phyloP scores from a whole-genome alignment of 2,888 invertebrate species.

The Pachydiplax longipennis region DNA sequence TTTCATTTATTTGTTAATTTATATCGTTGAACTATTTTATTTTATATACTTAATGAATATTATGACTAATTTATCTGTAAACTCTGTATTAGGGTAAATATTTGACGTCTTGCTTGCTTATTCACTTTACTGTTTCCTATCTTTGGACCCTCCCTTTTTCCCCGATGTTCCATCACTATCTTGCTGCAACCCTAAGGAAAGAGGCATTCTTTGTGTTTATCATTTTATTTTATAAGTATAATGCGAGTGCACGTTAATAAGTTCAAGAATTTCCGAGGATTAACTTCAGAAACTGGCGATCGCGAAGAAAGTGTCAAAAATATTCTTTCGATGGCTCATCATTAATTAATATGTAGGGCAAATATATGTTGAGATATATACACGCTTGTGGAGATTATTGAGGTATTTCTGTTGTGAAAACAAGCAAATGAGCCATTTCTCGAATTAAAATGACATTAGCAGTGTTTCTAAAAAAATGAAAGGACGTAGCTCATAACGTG shows the following conservation, averaged over 20 bases:
- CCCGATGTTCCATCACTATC: not conserved
- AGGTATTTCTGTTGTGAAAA: too few relatives aligned
- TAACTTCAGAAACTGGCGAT: not conserved
- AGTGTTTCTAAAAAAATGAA: not conserved
- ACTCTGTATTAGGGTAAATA: not conserved
- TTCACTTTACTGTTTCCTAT: not conserved
- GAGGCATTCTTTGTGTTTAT: not conserved
- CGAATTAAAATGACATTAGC: not conserved
- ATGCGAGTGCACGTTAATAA: not conserved
- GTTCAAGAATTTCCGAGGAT: not conserved
- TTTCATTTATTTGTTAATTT: not conserved
- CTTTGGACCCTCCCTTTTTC: constrained; percentile 24
- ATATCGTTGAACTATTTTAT: not conserved
- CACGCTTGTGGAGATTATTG: not conserved
- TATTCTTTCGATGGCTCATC: not conserved
- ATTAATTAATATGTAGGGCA: not conserved
- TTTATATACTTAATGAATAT: not conserved
- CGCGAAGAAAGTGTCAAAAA: not conserved
- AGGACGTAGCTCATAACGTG: not conserved
- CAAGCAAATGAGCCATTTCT: not conserved
- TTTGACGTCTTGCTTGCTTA: not conserved
- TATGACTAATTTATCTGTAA: not conserved
- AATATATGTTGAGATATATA: not conserved
- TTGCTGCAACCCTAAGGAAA: not conserved
- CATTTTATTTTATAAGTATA: not conserved